These are phyloP conservation scores for Rhincodon typus DNA, from an alignment of 2,797 vertebrate genomes.

Conservation along the genomic window DNA sequence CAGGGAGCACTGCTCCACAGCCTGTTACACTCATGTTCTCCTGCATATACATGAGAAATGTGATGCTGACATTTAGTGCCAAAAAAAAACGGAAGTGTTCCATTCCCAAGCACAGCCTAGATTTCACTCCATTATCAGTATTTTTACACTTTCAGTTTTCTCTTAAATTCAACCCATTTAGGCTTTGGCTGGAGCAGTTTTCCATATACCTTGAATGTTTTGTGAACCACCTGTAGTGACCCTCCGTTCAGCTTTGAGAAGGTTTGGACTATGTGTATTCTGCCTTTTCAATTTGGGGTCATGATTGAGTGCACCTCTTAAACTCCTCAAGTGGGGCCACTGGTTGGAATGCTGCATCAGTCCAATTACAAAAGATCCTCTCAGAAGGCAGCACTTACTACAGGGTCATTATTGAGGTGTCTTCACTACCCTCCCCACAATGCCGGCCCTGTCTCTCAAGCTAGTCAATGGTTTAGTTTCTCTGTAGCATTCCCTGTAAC, in stretches of 20 bases:
- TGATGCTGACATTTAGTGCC: neutral
- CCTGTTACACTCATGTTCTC: neutral
- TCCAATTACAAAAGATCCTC: neutral
- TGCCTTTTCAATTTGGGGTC: neutral
- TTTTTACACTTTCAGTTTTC: neutral
- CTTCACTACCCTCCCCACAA: too few species aligned
- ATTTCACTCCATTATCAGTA: constrained; percentile 7
- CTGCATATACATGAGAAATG: neutral
- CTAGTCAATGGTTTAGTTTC: too few species aligned
- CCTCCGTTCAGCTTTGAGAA: neutral
- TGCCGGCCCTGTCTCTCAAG: too few species aligned
- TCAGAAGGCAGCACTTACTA: neutral
- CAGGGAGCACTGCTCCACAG: neutral
- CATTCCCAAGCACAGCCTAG: neutral
- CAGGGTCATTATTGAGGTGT: too few species aligned
- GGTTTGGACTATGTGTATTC: neutral
- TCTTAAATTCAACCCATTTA: neutral
- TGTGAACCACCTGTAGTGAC: neutral
- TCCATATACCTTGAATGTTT: neutral
- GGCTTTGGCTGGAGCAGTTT: neutral
- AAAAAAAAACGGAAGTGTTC: constrained; percentile 2
- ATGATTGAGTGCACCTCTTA: neutral
- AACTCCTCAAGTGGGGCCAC: neutral
- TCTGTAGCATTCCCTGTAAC: neutral
- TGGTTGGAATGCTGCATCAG: neutral